Evolutionary conservation across 2,888 invertebrate genomes (phyloP), one percentile per base, ranked within the genome.

Genomic region (Caenorhabditis afra): DNA sequence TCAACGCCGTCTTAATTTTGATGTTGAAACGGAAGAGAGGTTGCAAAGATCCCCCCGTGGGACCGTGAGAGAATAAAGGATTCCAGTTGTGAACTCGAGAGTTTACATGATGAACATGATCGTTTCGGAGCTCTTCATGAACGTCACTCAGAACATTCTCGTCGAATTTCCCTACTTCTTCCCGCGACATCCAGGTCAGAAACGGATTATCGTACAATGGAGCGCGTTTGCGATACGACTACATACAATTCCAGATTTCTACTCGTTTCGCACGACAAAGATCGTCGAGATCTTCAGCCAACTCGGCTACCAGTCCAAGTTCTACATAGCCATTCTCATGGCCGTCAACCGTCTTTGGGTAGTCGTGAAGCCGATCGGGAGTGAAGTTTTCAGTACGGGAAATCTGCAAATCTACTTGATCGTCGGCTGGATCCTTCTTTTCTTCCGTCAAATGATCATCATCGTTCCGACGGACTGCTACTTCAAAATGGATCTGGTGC

Each of bases 91-190:
- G 0, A 47, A 55, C 18, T 62, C 71, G 12, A 22, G 29, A 57
- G 22, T 71, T 12, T 71, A 71, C 49, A 71, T 71, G 71, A 23
- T 49, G n/a, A 45, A 71, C 16, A 62, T 71, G 71, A 62, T 71
- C n/a, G 23, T 61, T 3, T 71, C 71, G 14, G 71, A 71, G 41
- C 4, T 71, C 3, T 41, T 71, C 8, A 71, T 62, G 71, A 71
- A 71, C 22, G 3, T 71, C 22, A 10, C 71, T 0, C 71, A 71
- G 37, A 57, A 55, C 49, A 39, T 71, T 39, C 39, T 71, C 29
- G 39, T 62, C 16, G 71, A 71, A 39, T 62, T 41, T 23, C 71
- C 71, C 0, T 71, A 62, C 49, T 71, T 71, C 18, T 62, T 62
- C 29, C 39, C 62, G 18, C 71, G 62, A 22, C 52, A 71, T 41